These are phyloP conservation scores for Malurus alboscapulatus DNA, from an alignment of 2,113 vertebrate species.

Conservation along the genomic window DNA sequence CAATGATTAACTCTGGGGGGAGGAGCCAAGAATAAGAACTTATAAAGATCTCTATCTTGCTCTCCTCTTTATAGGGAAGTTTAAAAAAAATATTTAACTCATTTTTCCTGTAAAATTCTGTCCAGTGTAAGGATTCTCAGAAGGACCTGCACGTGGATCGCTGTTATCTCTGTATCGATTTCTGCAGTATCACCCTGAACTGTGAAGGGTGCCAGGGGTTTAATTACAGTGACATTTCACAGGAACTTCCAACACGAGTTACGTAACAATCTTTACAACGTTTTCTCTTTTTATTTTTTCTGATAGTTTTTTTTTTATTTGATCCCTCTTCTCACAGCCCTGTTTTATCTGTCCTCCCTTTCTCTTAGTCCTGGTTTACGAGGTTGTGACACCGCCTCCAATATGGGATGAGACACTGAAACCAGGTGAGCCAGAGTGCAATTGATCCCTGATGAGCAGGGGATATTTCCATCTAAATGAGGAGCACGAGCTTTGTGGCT, in stretches of 20 bases:
- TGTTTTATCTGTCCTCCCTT: neutral
- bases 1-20: neutral
- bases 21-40: neutral
- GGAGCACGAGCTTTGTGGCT: neutral
- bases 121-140: neutral
- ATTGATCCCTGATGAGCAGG: constrained; percentile 3
- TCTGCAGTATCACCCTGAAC: neutral
- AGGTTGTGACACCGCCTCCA: neutral
- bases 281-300: neutral
- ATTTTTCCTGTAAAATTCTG: neutral
- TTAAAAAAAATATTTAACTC: neutral
- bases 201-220: neutral
- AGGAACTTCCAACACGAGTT: neutral
- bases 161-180: neutral
- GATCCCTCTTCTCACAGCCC: neutral
- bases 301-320: neutral
- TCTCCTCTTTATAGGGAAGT: neutral
- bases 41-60: neutral
- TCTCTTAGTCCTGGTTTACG: neutral
- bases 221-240: neutral
- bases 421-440: neutral
- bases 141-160: neutral
- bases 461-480: constrained; percentile 44
- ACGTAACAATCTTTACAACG: neutral
- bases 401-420: neutral